Evolutionary conservation across 2,797 vertebrate species (phyloP).

Genomic region (Picus viridis): DNA sequence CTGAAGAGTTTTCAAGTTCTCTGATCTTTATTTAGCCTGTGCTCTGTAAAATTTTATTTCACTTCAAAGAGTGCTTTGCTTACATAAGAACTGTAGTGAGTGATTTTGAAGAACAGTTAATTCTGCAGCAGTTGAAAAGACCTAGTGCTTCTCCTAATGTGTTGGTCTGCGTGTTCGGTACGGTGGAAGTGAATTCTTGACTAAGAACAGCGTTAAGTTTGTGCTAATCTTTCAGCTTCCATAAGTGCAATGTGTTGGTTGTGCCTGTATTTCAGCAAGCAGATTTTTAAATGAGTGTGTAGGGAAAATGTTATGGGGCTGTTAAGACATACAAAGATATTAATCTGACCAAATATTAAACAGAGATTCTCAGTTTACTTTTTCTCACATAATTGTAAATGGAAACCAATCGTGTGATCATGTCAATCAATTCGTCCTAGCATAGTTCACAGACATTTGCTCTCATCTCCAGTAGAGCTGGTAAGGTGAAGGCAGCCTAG

Average conservation of each 20-base stretch:
- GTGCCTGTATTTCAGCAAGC: neutral
- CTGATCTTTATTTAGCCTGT: constrained; percentile 26
- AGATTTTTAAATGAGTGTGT: neutral
- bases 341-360: neutral
- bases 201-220: neutral
- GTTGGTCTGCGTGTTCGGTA: fast-evolving
- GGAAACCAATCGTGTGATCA: neutral
- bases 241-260: neutral
- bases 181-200: neutral
- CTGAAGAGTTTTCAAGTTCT: neutral
- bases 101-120: neutral
- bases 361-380: neutral
- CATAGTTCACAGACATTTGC: neutral
- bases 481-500: neutral
- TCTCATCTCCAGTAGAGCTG: neutral
- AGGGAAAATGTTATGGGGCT: neutral
- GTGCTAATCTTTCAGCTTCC: neutral
- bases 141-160: neutral
- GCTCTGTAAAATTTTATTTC: constrained; percentile 29
- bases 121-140: neutral
- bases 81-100: neutral
- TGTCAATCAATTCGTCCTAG: neutral
- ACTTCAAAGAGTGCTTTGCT: neutral
- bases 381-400: neutral
- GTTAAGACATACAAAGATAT: neutral